A percentile compares a stretch with the other conserved stretches of the same genome.
Conservation (phyloP, 2,888 invertebrate species). For the Xestia sexstrigata region DNA sequence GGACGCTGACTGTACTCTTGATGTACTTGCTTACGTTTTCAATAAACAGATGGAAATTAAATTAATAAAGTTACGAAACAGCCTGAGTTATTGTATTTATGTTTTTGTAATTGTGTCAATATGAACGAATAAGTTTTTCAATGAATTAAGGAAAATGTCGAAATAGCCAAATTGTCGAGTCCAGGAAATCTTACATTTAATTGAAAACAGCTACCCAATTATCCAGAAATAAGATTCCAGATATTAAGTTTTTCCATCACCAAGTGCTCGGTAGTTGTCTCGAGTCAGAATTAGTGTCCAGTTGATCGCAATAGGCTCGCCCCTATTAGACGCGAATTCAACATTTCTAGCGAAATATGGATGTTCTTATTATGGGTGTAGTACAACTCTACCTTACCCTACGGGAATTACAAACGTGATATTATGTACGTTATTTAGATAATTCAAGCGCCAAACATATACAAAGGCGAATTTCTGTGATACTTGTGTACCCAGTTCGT, state of each 20-base stretch:
- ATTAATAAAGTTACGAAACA: slow-evolving; percentile 47
- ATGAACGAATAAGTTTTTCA: slow-evolving; percentile 19
- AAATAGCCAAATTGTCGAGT: slow-evolving; percentile 19
- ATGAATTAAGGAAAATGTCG: slow-evolving; percentile 22
- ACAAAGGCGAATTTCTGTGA: no score
- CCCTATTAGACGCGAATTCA: neutral
- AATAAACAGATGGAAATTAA: slow-evolving; percentile 19
- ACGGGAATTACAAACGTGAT: neutral
- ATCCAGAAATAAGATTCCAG: neutral
- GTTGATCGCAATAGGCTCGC: neutral
- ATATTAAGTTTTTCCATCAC: neutral
- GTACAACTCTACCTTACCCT: neutral
- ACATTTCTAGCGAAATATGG: neutral
- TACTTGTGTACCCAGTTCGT: neutral
- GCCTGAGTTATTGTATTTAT: slow-evolving; percentile 34
- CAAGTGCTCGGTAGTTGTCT: neutral
- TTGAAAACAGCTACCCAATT: neutral
- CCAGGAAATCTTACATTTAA: slow-evolving; percentile 1
- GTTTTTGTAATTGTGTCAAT: slow-evolving; percentile 42
- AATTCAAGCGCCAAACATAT: neutral
- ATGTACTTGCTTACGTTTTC: slow-evolving; percentile 13
- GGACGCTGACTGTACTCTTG: neutral
- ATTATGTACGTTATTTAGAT: neutral
- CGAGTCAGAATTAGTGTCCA: neutral
- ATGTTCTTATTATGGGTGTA: no score